Evolutionary conservation across 2,888 invertebrate species (phyloP).

Genomic region (Himalopsyche tibetana): DNA sequence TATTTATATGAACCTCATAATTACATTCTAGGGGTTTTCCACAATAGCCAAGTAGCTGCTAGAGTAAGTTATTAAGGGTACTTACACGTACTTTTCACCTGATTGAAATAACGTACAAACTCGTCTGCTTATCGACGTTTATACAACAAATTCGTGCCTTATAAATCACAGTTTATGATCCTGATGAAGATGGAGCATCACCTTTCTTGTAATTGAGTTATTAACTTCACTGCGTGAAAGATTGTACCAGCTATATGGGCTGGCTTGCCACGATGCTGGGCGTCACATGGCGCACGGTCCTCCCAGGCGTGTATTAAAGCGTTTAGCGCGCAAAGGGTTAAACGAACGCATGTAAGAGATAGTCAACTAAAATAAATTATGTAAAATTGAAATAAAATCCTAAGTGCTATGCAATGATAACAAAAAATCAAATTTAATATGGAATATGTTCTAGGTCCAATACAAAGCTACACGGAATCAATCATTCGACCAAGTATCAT

Average conservation of each 20-base stretch:
- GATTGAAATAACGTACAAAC: conserved; percentile 2
- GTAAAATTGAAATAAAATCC: too few species aligned
- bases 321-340: conserved; percentile 27
- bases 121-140: neutral
- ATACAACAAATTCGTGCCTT: conserved; percentile 44
- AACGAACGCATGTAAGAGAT: conserved; percentile 4
- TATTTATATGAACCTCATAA: too few species aligned
- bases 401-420: too few species aligned
- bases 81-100: neutral
- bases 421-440: too few species aligned
- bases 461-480: too few species aligned
- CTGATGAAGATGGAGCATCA: neutral
- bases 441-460: too few species aligned
- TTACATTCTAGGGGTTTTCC: too few species aligned
- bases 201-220: conserved; percentile 49
- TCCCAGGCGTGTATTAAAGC: conserved; percentile 12
- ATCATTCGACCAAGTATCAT: too few species aligned
- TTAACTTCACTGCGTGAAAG: conserved; percentile 43
- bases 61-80: neutral
- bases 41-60: neutral
- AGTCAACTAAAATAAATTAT: neutral
- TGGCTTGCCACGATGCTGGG: conserved; percentile 39
- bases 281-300: conserved; percentile 19
- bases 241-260: conserved; percentile 45
- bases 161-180: conserved; percentile 49